Percentiles rank a stretch among this genome's conserved stretches.
Conservation (phyloP, 2,888 invertebrate genomes). For the Phymatocera aterrima region DNA sequence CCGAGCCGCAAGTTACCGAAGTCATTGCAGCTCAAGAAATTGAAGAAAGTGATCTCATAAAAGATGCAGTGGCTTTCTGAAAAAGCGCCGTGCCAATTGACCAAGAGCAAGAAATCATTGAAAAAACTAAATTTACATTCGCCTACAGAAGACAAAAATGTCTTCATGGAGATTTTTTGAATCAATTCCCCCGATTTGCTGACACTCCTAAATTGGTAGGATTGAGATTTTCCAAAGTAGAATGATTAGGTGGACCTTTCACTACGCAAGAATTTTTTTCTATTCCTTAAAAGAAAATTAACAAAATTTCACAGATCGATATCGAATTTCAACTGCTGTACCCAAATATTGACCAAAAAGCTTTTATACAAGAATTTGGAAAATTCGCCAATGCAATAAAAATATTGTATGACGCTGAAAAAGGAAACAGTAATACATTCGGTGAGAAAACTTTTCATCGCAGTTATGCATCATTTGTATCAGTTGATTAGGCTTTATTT, state of each 20-base stretch:
- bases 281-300: not conserved
- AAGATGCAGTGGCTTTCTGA: not conserved
- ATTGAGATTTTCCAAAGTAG: not conserved
- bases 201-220: constrained; percentile 6
- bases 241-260: too few relatives aligned
- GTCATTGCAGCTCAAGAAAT: not conserved
- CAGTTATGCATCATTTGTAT: not conserved
- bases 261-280: too few relatives aligned
- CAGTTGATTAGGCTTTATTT: not conserved
- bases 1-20: not conserved
- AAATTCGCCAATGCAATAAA: not conserved
- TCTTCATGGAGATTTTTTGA: not conserved
- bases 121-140: constrained; percentile 15
- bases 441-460: not conserved
- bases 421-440: not conserved
- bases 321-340: not conserved
- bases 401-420: not conserved
- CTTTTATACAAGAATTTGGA: not conserved
- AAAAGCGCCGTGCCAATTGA: not conserved
- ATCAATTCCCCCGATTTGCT: constrained; percentile 2
- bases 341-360: not conserved
- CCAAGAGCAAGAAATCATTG: constrained; percentile 2
- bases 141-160: not conserved
- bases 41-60: not conserved
- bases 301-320: not conserved